Evolutionary conservation across 2,797 vertebrate genomes (phyloP), one percentile per base, ranked within the genome.

Genomic region (Galago senegalensis): DNA sequence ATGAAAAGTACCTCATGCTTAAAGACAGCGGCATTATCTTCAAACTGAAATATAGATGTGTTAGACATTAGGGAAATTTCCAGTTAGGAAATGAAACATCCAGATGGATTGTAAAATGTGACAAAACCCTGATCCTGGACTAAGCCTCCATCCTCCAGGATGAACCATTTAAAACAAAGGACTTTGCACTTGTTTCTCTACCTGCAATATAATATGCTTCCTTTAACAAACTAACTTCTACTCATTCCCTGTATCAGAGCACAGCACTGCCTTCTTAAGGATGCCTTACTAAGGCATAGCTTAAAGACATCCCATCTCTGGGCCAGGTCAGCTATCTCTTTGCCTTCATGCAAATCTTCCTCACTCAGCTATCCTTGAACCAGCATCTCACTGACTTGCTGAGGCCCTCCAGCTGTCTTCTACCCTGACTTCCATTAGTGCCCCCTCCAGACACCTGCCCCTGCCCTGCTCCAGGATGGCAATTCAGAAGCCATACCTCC

Each of bases 1-100:
- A 89, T 73, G 46, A 65, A 93, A 95, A 72, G 3, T 46, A 40
- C 72, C 69, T 85, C 75, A 88, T 49, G 34, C 27, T 65, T 83
- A 91, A 91, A 83, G 6, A 72, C 29, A 95, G 49, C 96, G 92
- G 61, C 8, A 95, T 7, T 77, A 37, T 72, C 8, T 82, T 86
- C 60, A 18, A 83, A 65, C 27, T 77, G 46, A 96, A 91, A 89
- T 94, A 13, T 95, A 49, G n/a, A 94, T 60, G 81, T 89, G 6
- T 13, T 92, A 73, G 20, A 77, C n/a, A 31, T 37, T 46, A 94
- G 37, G 21, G 23, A 81, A 83, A 49, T 70, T 96, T 83, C n/a
- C 37, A 87, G 31, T 65, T 53, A 89, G 61, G 73, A 92, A 76
- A 87, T 23, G 49, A 92, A 67, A 73, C 16, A 73, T 79, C 40